Evolutionary conservation across 2,888 invertebrate species (phyloP), one percentile per base, ranked within the genome.

Genomic region (Cynaeus angustus): DNA sequence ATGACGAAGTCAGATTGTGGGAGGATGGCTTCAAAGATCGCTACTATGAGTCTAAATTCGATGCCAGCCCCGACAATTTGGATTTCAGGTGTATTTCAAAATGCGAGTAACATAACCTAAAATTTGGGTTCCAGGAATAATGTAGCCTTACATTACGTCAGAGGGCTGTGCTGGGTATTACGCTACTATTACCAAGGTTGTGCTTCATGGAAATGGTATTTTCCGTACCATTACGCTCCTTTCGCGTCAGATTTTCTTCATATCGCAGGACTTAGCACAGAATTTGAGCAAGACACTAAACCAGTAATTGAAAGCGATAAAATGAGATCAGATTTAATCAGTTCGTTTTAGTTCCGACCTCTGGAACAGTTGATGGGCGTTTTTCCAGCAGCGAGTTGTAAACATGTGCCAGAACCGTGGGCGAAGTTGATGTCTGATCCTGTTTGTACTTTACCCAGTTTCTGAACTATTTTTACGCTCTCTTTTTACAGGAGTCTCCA

Each of bases 121-220:
- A 71, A 66, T 2, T 7, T n/a, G 33, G 6, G 7, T 80, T 82
- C 28, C 62, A 90, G 91, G 76, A 92, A 94, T 83, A 92, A 92
- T 78, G 98, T 99, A 41, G 97, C 96, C 1, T 87, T 94, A 53
- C 97, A 98, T 82, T 99, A 99, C 87, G 97, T 98, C 1, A 90
- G 94, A 58, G 99, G 99, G 0, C 88, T 99, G 55, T 97, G 97
- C 86, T 99, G 99, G 99, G 99, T 99, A 65, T 87, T 99, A 26
- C 91, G 95, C 77, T 99, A 99, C 87, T 99, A 99, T 86, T 99
- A 99, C 87, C 99, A 99, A 89, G 99, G 99, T 59, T 99, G 99
- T 87, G 95, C 97, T 33, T 97, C 96, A 12, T 99, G 99, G 99
- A 96, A 98, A 86, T 99, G 99, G 99, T 99, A 98, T 87, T 99